Evolutionary conservation across 2,797 vertebrate genomes (phyloP).

Genomic region (Linurgus olivaceus): DNA sequence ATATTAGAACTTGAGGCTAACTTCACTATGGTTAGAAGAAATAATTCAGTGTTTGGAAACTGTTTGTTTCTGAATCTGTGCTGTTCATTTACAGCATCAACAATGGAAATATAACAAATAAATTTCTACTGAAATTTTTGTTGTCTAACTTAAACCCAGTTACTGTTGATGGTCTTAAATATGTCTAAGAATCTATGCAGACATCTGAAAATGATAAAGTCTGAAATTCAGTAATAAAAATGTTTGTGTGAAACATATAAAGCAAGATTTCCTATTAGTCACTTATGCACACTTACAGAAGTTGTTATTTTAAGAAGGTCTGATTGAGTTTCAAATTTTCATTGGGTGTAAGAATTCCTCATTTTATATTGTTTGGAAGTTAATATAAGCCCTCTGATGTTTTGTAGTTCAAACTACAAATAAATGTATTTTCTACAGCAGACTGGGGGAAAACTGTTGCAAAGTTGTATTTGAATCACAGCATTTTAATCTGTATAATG

Average conservation of each 20-base stretch:
- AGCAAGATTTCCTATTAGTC: neutral
- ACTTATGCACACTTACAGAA: neutral
- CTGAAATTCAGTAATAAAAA: neutral
- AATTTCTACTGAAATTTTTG: neutral
- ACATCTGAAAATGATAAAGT: neutral
- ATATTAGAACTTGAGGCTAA: neutral
- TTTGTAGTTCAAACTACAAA: neutral
- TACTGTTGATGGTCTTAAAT: neutral
- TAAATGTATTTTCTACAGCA: neutral
- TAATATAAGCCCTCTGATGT: rapidly evolving
- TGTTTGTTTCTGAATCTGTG: neutral
- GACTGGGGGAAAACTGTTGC: neutral
- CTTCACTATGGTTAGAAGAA: neutral
- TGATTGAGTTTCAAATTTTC: neutral
- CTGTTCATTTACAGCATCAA: neutral
- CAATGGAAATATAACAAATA: neutral
- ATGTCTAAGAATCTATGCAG: neutral
- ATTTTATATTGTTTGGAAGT: neutral
- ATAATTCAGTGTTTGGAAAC: neutral
- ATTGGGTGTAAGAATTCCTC: neutral
- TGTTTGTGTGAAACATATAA: rapidly evolving
- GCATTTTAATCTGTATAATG: neutral
- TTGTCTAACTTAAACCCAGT: neutral
- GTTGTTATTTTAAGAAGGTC: neutral
- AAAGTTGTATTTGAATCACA: neutral